These are phyloP conservation scores for Limnephilus marmoratus DNA, from an alignment of 2,888 invertebrate species.

Conservation along the genomic window DNA sequence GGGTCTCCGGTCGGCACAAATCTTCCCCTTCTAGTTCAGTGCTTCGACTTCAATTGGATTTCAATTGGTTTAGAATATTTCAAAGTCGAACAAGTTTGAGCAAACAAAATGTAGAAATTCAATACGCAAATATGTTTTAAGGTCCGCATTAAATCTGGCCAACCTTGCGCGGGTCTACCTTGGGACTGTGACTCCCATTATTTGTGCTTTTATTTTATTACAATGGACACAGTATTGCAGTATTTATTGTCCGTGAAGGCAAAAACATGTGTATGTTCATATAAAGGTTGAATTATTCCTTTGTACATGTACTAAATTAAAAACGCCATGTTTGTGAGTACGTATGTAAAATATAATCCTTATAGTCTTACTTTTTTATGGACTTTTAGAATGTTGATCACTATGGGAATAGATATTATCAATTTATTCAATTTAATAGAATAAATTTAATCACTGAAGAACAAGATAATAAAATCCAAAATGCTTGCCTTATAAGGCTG, in stretches of 20 bases:
- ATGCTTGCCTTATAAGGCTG: too few species aligned
- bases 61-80: conserved; percentile 47
- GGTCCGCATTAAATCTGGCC: neutral
- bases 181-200: neutral
- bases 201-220: neutral
- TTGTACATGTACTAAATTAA: neutral
- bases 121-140: neutral
- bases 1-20: neutral
- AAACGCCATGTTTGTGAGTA: neutral
- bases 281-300: neutral
- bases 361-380: neutral
- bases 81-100: conserved; percentile 14
- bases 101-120: conserved; percentile 6
- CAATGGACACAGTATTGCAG: neutral
- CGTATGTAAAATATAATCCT: neutral
- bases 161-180: neutral
- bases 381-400: neutral
- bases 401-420: neutral
- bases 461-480: too few species aligned
- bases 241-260: neutral
- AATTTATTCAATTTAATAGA: too few species aligned
- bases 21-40: conserved; percentile 27
- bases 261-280: neutral
- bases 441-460: too few species aligned
- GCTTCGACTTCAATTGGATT: conserved; percentile 33